Base-by-base conservation (phyloP, 1,140 invertebrate species). In the Drosophila teissieri region DNA sequence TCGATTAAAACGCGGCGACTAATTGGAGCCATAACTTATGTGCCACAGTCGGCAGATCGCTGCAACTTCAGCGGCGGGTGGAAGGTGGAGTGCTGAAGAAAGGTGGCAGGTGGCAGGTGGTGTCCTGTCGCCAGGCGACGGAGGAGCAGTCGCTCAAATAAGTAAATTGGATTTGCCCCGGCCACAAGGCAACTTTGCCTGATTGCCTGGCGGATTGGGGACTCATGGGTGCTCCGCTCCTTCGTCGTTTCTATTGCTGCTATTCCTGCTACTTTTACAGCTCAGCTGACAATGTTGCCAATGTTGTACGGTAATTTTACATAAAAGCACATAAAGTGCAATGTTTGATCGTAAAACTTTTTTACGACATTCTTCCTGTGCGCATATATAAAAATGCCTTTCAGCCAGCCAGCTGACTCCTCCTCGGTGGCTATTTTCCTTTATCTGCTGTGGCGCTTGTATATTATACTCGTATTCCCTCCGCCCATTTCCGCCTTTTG, bases 261-360 rank as follows among this genome's bases (percentile, higher is more conserved):
- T 70, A 74, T 70, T 83, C 49, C 60, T 83, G 79, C 83, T 80
- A 78, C 83, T 88, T 89, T 89, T 89, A 89, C 85, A 90, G 84
- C 84, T 90, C 85, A 84, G 84, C 84, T 89, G 84, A 89, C 84
- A 89, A 89, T 89, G 84, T 89, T 89, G 84, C 80, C 84, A 89
- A 89, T 89, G 84, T 80, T 89, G 77, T 84, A 89, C 80, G 84
- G 84, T 89, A 89, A 89, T 89, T 89, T 89, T 89, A 89, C 84
- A 89, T 89, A 89, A 90, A 89, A 89, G 84, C 84, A 89, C 84
- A 89, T 89, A 89, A 89, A 89, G 80, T 89, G 84, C 84, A 89
- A 90, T 89, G 84, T 89, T 89, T 89, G 84, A 89, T 89, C 84
- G 84, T 89, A 89, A 89, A 89, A 89, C 85, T 89, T 89, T 89